These are phyloP conservation scores for Shargacucullia verbasci DNA, from an alignment of 2,888 invertebrate species.

Conservation along the genomic window DNA sequence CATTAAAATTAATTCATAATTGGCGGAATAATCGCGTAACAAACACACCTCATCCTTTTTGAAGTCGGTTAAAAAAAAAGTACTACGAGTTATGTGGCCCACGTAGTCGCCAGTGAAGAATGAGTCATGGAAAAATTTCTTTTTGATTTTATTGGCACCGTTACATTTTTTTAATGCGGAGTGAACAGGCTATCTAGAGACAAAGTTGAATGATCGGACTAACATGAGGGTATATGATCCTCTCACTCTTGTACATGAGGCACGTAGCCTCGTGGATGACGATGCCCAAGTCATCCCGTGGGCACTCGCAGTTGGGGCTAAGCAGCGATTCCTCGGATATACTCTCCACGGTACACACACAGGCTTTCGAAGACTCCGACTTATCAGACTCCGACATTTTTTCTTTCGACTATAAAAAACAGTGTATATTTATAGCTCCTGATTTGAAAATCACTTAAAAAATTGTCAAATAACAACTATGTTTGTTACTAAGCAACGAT, in stretches of 20 bases:
- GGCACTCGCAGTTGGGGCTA: constrained; percentile 70
- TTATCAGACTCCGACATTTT: constrained; percentile 59
- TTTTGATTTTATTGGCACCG: no score
- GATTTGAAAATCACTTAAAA: constrained; percentile 42
- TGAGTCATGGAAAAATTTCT: no score
- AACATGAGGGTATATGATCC: constrained; percentile 72
- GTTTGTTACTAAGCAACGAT: constrained; percentile 63
- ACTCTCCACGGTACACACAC: constrained; percentile 67
- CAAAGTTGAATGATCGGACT: constrained; percentile 37
- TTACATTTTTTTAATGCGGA: no score
- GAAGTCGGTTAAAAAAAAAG: no score
- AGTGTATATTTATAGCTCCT: constrained; percentile 30
- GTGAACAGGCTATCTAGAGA: no score
- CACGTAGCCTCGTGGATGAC: constrained; percentile 74
- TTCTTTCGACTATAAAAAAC: constrained; percentile 28
- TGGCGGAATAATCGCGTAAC: no score
- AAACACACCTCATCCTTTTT: no score
- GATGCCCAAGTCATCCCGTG: constrained; percentile 73
- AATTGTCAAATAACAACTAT: constrained; percentile 38
- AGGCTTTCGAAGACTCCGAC: constrained; percentile 53
- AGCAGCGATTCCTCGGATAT: constrained; percentile 52
- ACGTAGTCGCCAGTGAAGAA: no score
- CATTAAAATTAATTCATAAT: no score
- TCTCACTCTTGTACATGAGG: constrained; percentile 75
- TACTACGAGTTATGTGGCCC: no score